phyloP scores from a whole-genome alignment of 2,888 invertebrate genomes.

The Sphaerophoria rueppellii region DNA sequence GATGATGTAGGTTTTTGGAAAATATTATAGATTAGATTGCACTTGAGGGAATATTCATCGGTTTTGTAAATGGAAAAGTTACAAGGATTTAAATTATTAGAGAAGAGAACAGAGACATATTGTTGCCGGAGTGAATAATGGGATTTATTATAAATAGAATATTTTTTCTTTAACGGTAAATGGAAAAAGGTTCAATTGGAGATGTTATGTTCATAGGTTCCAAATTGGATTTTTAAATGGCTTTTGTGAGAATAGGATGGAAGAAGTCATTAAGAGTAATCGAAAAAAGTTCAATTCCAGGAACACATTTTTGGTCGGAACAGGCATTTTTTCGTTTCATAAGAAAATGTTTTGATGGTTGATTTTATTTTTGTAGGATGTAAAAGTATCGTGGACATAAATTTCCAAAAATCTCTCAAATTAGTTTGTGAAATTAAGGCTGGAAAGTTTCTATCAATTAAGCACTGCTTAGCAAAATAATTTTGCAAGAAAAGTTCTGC shows the following conservation, averaged over 20 bases:
- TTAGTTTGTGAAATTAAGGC: too few species aligned
- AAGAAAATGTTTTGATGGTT: too few species aligned
- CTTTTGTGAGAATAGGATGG: not conserved
- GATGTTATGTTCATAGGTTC: not conserved
- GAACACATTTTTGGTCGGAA: too few species aligned
- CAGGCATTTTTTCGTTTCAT: too few species aligned
- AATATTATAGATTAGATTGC: conserved; percentile 46
- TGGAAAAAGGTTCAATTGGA: conserved; percentile 10
- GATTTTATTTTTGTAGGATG: too few species aligned
- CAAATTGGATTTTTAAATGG: not conserved
- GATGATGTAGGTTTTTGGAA: conserved; percentile 15
- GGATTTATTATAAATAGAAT: conserved; percentile 10
- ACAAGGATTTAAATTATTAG: conserved; percentile 25
- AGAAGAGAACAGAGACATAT: not conserved
- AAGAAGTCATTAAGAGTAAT: too few species aligned
- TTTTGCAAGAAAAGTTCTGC: too few species aligned
- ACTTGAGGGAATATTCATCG: conserved; percentile 25
- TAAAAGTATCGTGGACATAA: too few species aligned
- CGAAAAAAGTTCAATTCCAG: too few species aligned
- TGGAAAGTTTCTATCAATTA: too few species aligned
- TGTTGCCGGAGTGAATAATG: conserved; percentile 12
- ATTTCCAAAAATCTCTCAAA: too few species aligned
- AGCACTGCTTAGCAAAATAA: too few species aligned
- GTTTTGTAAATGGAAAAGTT: conserved; percentile 21
- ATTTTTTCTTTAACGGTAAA: not conserved